Evolutionary conservation across 2,113 vertebrate genomes (phyloP).

Genomic region (Puffinus mauretanicus): DNA sequence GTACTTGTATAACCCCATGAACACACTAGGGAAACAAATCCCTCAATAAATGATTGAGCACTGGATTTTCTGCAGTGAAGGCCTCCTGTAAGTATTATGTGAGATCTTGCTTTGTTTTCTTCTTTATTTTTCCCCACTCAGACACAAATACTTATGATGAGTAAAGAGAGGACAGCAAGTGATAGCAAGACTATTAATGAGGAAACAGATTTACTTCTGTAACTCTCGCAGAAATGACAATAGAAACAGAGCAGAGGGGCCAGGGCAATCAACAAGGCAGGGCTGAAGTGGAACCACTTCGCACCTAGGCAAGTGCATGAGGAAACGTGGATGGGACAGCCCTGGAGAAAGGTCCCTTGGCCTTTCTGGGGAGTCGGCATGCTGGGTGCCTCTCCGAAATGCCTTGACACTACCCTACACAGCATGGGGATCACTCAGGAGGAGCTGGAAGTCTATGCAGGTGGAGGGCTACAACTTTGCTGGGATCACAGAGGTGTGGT

Average conservation of each 20-base stretch:
- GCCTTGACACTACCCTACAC: fast-evolving
- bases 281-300: not conserved
- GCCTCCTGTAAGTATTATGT: not conserved
- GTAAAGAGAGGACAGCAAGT: not conserved
- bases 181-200: not conserved
- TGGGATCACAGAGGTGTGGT: not conserved
- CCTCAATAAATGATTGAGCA: not conserved
- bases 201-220: not conserved
- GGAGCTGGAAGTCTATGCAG: not conserved
- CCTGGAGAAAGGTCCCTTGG: not conserved
- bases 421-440: fast-evolving
- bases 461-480: fast-evolving
- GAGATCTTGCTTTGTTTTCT: not conserved
- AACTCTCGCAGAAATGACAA: not conserved
- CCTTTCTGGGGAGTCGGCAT: not conserved
- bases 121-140: not conserved
- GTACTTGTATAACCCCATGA: not conserved
- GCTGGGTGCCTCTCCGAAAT: not conserved
- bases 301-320: not conserved
- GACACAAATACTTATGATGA: not conserved
- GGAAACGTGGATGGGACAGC: not conserved
- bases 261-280: fast-evolving
- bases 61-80: not conserved
- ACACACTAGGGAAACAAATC: not conserved
- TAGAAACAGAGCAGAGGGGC: not conserved